A percentile compares a stretch with the other conserved stretches of the same genome.
phyloP scores from a whole-genome alignment of 2,888 invertebrate species.

The Sarcophaga subvicina region DNA sequence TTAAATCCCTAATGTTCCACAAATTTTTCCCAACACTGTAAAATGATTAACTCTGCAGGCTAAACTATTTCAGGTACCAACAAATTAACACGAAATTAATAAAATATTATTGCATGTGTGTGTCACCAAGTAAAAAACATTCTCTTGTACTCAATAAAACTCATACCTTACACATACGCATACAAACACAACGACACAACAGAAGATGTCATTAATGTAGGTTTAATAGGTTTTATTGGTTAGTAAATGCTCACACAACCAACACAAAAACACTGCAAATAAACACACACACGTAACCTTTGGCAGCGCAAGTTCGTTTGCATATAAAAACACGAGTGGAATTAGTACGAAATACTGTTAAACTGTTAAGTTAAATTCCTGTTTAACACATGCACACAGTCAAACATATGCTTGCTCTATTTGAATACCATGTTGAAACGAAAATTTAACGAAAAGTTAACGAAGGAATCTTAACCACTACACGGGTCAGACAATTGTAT shows the following conservation, averaged over 20 bases:
- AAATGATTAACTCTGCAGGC: no score
- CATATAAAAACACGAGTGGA: neutral
- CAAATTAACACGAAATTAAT: no score
- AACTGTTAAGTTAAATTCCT: neutral
- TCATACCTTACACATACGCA: neutral
- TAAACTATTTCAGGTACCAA: no score
- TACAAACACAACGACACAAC: slow-evolving; percentile 14
- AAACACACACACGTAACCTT: neutral
- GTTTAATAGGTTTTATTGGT: slow-evolving; percentile 79
- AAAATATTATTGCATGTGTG: no score
- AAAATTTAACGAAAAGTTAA: no score
- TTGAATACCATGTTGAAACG: no score
- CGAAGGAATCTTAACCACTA: no score
- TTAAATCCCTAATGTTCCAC: no score
- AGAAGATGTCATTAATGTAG: slow-evolving; percentile 77
- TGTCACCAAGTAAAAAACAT: neutral
- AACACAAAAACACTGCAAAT: slow-evolving; percentile 36
- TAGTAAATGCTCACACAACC: slow-evolving; percentile 28
- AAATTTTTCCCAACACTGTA: no score
- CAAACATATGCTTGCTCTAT: neutral
- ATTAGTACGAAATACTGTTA: no score
- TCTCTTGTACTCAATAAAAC: neutral
- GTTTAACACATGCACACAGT: neutral
- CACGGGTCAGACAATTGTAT: no score
- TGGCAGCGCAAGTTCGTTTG: neutral